These are phyloP conservation scores for Apis dorsata DNA, from an alignment of 1,140 invertebrate genomes.

Conservation along the genomic window DNA sequence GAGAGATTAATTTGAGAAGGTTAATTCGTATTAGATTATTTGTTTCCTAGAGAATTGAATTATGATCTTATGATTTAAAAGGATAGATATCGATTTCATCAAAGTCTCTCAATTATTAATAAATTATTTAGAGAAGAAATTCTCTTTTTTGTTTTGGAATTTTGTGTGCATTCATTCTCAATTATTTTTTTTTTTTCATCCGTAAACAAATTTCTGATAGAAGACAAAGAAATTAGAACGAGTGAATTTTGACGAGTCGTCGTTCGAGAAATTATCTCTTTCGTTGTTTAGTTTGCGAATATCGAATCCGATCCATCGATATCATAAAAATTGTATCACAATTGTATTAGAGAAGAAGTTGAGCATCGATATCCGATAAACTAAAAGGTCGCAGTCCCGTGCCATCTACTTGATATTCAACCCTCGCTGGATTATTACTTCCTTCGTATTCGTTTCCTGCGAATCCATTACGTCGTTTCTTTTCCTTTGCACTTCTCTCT, in stretches of 20 bases:
- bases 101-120: too few relatives aligned
- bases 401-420: slow-evolving; percentile 12
- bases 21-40: slow-evolving; percentile 18
- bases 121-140: too few relatives aligned
- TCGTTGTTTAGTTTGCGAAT: too few relatives aligned
- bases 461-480: neutral
- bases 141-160: too few relatives aligned
- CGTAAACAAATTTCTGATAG: too few relatives aligned
- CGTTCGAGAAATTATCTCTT: too few relatives aligned
- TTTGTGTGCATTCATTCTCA: too few relatives aligned
- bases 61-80: neutral
- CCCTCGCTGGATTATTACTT: slow-evolving; percentile 5
- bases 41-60: neutral
- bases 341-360: too few relatives aligned
- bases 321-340: neutral
- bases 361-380: slow-evolving; percentile 6
- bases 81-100: neutral
- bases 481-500: neutral
- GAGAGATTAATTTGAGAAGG: slow-evolving; percentile 15
- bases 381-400: neutral
- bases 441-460: neutral
- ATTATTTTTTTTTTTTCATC: too few relatives aligned
- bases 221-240: too few relatives aligned
- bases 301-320: too few relatives aligned
- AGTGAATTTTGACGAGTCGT: too few relatives aligned